Conservation (phyloP, 2,113 vertebrate species). For the Muscicapa adusta region DNA sequence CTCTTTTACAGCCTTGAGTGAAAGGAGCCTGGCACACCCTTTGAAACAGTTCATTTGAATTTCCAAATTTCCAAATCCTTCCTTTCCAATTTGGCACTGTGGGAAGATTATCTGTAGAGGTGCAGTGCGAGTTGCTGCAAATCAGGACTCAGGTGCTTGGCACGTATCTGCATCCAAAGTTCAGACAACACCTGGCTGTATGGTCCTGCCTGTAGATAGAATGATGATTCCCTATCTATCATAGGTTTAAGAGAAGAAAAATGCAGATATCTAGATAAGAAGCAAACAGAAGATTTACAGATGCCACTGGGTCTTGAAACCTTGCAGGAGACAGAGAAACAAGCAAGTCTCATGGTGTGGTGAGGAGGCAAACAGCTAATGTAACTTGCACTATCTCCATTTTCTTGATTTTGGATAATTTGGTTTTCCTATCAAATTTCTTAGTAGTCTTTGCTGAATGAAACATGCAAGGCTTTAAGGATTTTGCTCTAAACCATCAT, state of each 20-base stretch:
- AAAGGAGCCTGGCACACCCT: not conserved
- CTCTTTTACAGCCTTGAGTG: not conserved
- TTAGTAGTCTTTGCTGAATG: not conserved
- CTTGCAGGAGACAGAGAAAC: not conserved
- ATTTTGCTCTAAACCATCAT: not conserved
- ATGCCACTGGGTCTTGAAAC: not conserved
- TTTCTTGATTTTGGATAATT: not conserved
- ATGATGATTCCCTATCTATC: not conserved
- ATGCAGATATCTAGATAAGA: not conserved
- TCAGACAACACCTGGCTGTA: slow-evolving; percentile 2
- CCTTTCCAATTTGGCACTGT: not conserved
- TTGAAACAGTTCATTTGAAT: not conserved
- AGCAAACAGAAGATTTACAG: not conserved
- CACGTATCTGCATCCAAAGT: not conserved
- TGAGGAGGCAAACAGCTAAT: not conserved
- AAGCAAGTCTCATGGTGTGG: not conserved
- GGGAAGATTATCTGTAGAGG: not conserved
- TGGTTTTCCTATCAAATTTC: not conserved
- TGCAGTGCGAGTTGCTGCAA: not conserved
- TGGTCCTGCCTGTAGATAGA: not conserved
- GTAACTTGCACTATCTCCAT: not conserved
- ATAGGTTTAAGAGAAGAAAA: not conserved
- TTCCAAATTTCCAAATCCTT: not conserved
- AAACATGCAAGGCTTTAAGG: not conserved
- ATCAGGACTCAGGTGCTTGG: slow-evolving; percentile 42